phyloP scores from a whole-genome alignment of 2,113 vertebrate genomes.

The Paralichthys olivaceus region DNA sequence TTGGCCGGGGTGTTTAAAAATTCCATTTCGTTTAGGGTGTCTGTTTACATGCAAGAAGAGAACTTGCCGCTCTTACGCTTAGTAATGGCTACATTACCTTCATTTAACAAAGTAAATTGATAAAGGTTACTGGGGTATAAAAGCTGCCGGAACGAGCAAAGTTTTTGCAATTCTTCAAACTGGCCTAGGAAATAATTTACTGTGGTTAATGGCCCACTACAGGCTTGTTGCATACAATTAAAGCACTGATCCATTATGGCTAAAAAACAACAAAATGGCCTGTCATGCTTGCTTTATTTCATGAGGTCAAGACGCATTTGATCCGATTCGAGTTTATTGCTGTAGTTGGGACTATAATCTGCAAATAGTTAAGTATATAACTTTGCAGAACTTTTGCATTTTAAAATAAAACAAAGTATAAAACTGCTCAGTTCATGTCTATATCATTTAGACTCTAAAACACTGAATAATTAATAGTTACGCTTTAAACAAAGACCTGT shows the following conservation, averaged over 20 bases:
- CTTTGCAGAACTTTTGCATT: not conserved
- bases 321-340: conserved; percentile 1
- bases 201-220: conserved; percentile 72
- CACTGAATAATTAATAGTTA: conserved; percentile 61
- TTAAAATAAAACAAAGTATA: conserved; percentile 22
- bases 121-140: conserved; percentile 32
- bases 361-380: not conserved
- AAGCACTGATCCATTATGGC: conserved; percentile 66
- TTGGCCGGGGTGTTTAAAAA: conserved; percentile 71
- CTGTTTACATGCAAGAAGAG: conserved; percentile 36
- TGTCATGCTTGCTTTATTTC: conserved; percentile 64
- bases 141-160: conserved; percentile 48
- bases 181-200: conserved; percentile 69
- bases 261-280: conserved; percentile 61
- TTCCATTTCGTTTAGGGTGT: conserved; percentile 69
- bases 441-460: conserved; percentile 41
- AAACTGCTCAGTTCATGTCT: conserved; percentile 11
- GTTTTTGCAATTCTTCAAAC: conserved; percentile 65
- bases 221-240: conserved; percentile 73
- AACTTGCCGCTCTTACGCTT: conserved; percentile 49
- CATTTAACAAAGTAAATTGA: conserved; percentile 60
- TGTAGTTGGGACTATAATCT: conserved; percentile 8
- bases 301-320: conserved; percentile 35
- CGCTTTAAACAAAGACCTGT: conserved; percentile 50
- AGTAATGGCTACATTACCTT: conserved; percentile 56